Percentiles rank a stretch among this genome's conserved stretches.
phyloP scores from a whole-genome alignment of 2,113 vertebrate species.

The Poecilia latipinna region DNA sequence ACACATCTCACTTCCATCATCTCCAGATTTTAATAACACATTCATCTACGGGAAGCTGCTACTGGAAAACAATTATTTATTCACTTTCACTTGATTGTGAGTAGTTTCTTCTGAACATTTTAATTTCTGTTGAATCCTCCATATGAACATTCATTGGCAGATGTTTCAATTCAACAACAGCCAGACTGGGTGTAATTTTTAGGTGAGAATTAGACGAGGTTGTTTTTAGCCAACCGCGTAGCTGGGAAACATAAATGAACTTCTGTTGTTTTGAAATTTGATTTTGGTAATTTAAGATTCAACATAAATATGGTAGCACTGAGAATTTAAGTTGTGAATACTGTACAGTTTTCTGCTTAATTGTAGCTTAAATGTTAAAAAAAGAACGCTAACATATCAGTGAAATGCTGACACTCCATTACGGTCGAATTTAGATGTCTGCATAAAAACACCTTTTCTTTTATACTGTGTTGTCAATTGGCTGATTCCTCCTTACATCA shows the following conservation, averaged over 20 bases:
- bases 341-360: too few relatives aligned
- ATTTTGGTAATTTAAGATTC: not conserved
- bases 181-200: not conserved
- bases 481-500: too few relatives aligned
- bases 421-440: too few relatives aligned
- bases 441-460: too few relatives aligned
- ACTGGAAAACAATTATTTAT: conserved; percentile 56
- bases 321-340: too few relatives aligned
- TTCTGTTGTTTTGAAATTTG: not conserved
- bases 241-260: not conserved
- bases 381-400: too few relatives aligned
- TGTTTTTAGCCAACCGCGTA: too few relatives aligned
- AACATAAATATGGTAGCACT: too few relatives aligned
- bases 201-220: not conserved
- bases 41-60: conserved; percentile 39
- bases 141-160: conserved; percentile 17
- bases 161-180: conserved; percentile 12
- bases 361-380: too few relatives aligned
- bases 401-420: too few relatives aligned
- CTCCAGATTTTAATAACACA: conserved; percentile 59
- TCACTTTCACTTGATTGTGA: conserved; percentile 23
- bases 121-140: conserved; percentile 7
- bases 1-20: conserved; percentile 60
- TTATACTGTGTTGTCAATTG: too few relatives aligned
- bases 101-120: not conserved